Evolutionary conservation across 2,113 vertebrate genomes (phyloP).

Genomic region (Beaufortia kweichowensis): DNA sequence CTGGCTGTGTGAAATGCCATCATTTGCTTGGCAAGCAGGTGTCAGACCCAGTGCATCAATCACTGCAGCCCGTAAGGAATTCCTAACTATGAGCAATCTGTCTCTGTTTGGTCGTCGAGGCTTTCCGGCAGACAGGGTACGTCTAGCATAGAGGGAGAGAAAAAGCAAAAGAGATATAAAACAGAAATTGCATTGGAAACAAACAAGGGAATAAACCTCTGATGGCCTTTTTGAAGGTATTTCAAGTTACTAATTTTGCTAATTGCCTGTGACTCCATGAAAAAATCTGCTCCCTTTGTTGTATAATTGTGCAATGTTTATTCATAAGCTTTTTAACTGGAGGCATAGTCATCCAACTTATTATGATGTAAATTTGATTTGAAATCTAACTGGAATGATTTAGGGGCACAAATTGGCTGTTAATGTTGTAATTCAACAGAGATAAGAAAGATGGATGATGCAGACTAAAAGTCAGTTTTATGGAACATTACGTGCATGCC

Average conservation of each 20-base stretch:
- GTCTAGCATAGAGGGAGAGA: neutral
- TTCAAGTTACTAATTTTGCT: neutral
- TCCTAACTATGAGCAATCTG: conserved; percentile 47
- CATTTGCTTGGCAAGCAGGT: conserved; percentile 58
- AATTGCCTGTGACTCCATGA: conserved; percentile 6
- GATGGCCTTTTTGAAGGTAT: neutral
- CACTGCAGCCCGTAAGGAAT: conserved; percentile 58
- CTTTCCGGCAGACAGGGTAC: conserved; percentile 19
- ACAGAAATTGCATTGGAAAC: neutral
- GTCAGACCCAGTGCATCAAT: conserved; percentile 59
- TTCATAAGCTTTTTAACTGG: conserved; percentile 14
- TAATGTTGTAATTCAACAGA: neutral
- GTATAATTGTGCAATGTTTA: conserved; percentile 30
- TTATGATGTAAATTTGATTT: conserved; percentile 29
- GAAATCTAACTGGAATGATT: neutral
- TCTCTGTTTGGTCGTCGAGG: conserved; percentile 48
- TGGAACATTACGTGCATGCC: neutral
- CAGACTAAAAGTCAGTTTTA: neutral
- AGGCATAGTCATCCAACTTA: neutral
- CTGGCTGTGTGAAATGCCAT: conserved; percentile 67
- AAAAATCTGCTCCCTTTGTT: conserved; percentile 3
- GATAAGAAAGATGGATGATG: neutral
- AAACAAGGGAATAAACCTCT: neutral
- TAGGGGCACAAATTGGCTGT: neutral
- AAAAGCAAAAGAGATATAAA: neutral